Percentiles rank a stretch among this genome's conserved stretches.
Conservation (phyloP, 92 coral and sea anemone species). For the Phenganax subtilis region DNA sequence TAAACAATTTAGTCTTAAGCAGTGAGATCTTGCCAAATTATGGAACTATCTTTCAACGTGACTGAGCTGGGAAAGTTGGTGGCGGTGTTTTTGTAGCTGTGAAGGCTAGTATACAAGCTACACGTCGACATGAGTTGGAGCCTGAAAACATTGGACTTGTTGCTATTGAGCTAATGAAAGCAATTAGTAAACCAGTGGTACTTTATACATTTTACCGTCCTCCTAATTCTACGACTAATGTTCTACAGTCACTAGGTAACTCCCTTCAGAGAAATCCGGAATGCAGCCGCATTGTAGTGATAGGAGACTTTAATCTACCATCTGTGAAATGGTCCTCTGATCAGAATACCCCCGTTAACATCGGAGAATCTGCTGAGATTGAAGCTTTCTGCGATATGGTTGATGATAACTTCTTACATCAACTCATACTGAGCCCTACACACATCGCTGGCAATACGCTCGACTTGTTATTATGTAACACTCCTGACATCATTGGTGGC, state of each 20-base stretch:
- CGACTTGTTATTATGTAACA: background rate
- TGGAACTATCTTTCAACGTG: background rate
- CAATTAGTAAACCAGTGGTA: conserved; percentile 35
- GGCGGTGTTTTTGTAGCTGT: conserved; percentile 50
- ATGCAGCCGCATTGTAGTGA: conserved; percentile 36
- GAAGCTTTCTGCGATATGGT: conserved; percentile 38
- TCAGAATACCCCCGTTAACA: background rate
- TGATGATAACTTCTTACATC: conserved; percentile 44
- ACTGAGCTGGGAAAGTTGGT: conserved; percentile 23
- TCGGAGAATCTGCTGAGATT: conserved; percentile 7
- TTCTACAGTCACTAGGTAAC: conserved; percentile 22
- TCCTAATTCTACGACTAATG: conserved; percentile 41
- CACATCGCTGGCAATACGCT: conserved; percentile 47
- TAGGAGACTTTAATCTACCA: conserved; percentile 42
- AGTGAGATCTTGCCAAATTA: conserved; percentile 2
- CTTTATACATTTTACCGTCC: conserved; percentile 52
- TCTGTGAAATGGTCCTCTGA: conserved; percentile 46
- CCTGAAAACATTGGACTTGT: conserved; percentile 46
- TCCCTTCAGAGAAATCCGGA: conserved; percentile 41
- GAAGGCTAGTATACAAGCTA: conserved; percentile 38
- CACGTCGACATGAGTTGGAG: conserved; percentile 40
- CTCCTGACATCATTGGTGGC: conserved; percentile 41
- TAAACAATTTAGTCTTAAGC: conserved; percentile 8
- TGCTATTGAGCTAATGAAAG: conserved; percentile 37
- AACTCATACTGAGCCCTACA: conserved; percentile 36